These are phyloP conservation scores for Bolinopsis microptera DNA, from an alignment of 37 sponge, comb jelly and placozoan species.

Conservation along the genomic window DNA sequence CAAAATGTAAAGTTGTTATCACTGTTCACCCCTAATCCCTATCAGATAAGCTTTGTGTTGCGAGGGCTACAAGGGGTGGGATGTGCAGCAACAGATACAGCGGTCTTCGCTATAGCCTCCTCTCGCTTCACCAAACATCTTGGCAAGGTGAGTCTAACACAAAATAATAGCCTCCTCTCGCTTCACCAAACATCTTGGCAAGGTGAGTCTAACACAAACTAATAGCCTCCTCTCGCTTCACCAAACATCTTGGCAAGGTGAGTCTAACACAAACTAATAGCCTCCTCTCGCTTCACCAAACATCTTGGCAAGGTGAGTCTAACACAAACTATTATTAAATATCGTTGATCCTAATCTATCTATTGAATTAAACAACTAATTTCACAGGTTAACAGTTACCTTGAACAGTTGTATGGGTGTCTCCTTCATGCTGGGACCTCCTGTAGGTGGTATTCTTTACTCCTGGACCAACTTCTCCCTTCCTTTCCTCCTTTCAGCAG, in stretches of 20 bases:
- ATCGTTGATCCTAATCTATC: no score
- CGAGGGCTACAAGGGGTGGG: constrained; percentile 36
- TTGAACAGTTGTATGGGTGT: constrained; percentile 44
- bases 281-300: no score
- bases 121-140: constrained; percentile 26
- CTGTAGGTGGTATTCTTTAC: constrained; percentile 36
- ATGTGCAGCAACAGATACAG: constrained; percentile 59
- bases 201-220: no score
- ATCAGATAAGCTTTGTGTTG: constrained; percentile 50
- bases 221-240: constrained; percentile 12
- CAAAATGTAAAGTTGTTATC: no score
- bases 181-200: neutral
- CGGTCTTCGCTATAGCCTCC: constrained; percentile 35
- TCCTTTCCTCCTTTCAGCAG: constrained; percentile 40
- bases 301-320: no score
- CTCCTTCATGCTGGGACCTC: constrained; percentile 60
- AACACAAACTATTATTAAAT: no score
- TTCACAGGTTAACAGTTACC: constrained; percentile 62
- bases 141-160: constrained; percentile 14
- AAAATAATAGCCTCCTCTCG: constrained; percentile 4
- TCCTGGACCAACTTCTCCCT: constrained; percentile 61
- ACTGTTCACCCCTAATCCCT: no score
- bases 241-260: neutral
- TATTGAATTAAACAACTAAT: no score
- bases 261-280: no score